These are phyloP conservation scores for Iphiclides podalirius DNA, from an alignment of 2,888 invertebrate species.

Conservation along the genomic window DNA sequence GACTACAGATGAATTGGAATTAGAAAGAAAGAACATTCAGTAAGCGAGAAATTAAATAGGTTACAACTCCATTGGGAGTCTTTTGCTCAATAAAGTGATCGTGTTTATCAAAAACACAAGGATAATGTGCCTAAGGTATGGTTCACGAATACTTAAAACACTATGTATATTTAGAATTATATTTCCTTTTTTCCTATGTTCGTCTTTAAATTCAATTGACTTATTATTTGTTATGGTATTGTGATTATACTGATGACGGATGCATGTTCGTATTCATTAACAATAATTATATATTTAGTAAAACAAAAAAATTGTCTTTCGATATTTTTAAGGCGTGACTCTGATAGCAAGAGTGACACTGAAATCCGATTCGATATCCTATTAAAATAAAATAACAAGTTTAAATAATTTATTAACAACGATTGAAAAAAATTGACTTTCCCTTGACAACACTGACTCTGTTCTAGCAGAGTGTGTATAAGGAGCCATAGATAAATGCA, in stretches of 20 bases:
- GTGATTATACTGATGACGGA: slow-evolving; percentile 2
- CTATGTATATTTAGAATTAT: neutral
- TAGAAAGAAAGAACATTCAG: slow-evolving; percentile 27
- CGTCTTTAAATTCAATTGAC: slow-evolving; percentile 61
- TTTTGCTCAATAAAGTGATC: slow-evolving; percentile 20
- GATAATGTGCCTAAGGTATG: neutral
- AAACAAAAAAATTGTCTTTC: slow-evolving; percentile 14
- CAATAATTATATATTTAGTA: slow-evolving; percentile 1
- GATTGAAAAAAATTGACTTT: slow-evolving; percentile 47
- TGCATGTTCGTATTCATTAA: slow-evolving; percentile 14
- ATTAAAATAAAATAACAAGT: slow-evolving; percentile 30
- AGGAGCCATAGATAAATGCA: slow-evolving; percentile 68
- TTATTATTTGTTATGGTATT: slow-evolving; percentile 46
- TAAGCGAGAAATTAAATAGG: slow-evolving; percentile 29
- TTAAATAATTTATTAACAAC: slow-evolving; percentile 41
- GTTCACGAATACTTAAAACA: slow-evolving; percentile 7
- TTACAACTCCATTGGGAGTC: slow-evolving; percentile 24
- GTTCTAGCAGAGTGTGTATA: slow-evolving; percentile 45
- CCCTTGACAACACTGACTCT: slow-evolving; percentile 40
- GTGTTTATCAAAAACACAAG: neutral
- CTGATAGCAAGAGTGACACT: neutral
- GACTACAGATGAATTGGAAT: slow-evolving; percentile 35
- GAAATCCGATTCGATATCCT: slow-evolving; percentile 24
- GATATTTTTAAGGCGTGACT: slow-evolving; percentile 11
- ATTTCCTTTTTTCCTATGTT: slow-evolving; percentile 30